Evolutionary conservation across 53 echinoderm and acorn worm species (phyloP), one percentile per base, ranked within the genome.

Genomic region (Mesocentrotus franciscanus): DNA sequence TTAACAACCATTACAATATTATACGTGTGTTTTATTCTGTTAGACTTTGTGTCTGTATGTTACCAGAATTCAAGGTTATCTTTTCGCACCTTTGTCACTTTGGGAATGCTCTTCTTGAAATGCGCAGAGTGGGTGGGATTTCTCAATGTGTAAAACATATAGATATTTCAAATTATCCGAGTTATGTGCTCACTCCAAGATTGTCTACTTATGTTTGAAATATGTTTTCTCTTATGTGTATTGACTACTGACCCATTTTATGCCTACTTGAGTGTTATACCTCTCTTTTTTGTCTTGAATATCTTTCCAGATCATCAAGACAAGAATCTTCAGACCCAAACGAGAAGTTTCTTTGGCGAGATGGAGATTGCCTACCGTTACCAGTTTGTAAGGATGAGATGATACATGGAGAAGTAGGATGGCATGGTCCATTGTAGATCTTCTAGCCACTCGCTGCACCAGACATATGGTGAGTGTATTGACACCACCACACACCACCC

Each of bases 301-400:
- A 39, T 81, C 42, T 39, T 81, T 81, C 22, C 39, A 81, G 81
- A 81, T 81, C 20, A 20, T 7, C 17, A 8, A 17, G 17, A 81
- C 18, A 20, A 18, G 18, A 36, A 81, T 42, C 81, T 39, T 81
- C 17, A 81, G 18, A 81, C 76, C 3, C 36, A 81, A 49, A 81
- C 36, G 1, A 74, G 1, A 8, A 81, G 36, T 36, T 36, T 36
- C 36, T 27, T 8, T 81, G 9, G 4, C 0, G 20, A 39, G 42
- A 81, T 81, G 36, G 81, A 81, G 39, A 42, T 42, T 20, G 22
- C 20, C 39, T 81, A 14, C 42, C 39, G 9, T 16, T 39, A 81
- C 81, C 81, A 81, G 81, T 81, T 22, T 39, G 81, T 39, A 17
- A 39, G 18, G 81, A 81, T 36, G 42, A 81, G 81, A 81, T 81